These are phyloP conservation scores for Pluvianellus socialis DNA, from an alignment of 2,113 vertebrate species.

Conservation along the genomic window DNA sequence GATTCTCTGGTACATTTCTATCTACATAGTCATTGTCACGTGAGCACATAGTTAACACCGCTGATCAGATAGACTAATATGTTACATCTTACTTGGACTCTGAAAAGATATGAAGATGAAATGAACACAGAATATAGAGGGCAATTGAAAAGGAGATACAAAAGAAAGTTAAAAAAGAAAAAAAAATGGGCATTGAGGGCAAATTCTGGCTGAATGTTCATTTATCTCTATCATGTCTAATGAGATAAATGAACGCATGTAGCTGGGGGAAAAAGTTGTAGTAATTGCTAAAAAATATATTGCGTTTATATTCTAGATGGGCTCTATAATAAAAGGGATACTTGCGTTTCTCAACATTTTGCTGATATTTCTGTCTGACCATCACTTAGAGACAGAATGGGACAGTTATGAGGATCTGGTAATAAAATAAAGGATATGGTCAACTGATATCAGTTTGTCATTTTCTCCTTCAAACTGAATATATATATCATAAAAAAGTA, in stretches of 20 bases:
- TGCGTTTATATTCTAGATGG: neutral
- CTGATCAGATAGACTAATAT: neutral
- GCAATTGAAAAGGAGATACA: neutral
- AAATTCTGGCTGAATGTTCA: neutral
- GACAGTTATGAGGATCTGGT: neutral
- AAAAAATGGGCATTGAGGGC: neutral
- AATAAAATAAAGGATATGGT: neutral
- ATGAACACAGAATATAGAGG: neutral
- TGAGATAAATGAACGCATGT: neutral
- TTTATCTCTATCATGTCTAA: neutral
- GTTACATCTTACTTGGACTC: neutral
- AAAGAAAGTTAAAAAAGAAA: neutral
- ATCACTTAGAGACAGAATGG: neutral
- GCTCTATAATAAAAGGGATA: neutral
- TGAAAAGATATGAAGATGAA: neutral
- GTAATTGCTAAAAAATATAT: neutral
- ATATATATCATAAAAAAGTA: neutral
- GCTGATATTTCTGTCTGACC: neutral
- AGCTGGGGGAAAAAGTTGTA: neutral
- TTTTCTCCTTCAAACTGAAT: neutral
- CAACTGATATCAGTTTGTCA: neutral
- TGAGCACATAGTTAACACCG: neutral
- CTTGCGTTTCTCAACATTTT: neutral
- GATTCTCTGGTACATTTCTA: neutral
- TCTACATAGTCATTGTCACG: neutral